These are phyloP conservation scores for Syngnathus scovelli DNA, from an alignment of 2,113 vertebrate species.

Conservation along the genomic window DNA sequence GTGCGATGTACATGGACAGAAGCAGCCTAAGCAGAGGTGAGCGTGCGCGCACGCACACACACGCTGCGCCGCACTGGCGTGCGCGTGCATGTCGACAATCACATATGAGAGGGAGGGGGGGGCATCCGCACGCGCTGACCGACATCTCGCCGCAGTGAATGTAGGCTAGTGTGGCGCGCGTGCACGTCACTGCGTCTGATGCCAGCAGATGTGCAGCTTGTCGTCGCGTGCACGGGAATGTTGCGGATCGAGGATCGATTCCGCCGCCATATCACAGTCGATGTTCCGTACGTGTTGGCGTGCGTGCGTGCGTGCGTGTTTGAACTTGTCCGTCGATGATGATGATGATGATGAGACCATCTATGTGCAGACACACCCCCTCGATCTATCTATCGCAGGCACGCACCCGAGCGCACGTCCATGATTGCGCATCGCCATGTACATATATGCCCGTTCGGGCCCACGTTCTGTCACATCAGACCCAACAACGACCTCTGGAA, in stretches of 20 bases:
- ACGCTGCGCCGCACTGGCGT: conserved; percentile 9
- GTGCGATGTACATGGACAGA: conserved; percentile 80
- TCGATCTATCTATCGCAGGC: background rate
- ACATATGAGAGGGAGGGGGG: background rate
- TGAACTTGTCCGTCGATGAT: background rate
- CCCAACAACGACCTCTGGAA: background rate
- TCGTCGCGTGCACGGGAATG: background rate
- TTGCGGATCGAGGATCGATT: background rate
- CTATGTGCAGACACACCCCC: conserved; percentile 1
- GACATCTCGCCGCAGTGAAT: conserved; percentile 65
- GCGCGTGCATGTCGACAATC: background rate
- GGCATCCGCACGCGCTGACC: conserved; percentile 49
- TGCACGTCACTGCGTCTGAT: conserved; percentile 35
- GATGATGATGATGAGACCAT: background rate
- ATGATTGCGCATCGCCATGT: background rate
- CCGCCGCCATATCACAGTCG: background rate
- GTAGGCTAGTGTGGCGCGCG: conserved; percentile 41
- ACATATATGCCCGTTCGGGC: background rate
- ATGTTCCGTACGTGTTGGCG: background rate
- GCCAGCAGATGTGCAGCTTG: conserved; percentile 32
- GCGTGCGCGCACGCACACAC: conserved; percentile 17
- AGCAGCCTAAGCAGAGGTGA: conserved; percentile 74
- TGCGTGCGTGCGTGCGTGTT: background rate
- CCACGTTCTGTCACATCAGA: background rate
- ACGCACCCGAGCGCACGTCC: conserved; percentile 6